Percentiles rank a stretch among this genome's conserved stretches.
phyloP scores from a whole-genome alignment of 2,888 invertebrate genomes.

The Spodoptera picta region DNA sequence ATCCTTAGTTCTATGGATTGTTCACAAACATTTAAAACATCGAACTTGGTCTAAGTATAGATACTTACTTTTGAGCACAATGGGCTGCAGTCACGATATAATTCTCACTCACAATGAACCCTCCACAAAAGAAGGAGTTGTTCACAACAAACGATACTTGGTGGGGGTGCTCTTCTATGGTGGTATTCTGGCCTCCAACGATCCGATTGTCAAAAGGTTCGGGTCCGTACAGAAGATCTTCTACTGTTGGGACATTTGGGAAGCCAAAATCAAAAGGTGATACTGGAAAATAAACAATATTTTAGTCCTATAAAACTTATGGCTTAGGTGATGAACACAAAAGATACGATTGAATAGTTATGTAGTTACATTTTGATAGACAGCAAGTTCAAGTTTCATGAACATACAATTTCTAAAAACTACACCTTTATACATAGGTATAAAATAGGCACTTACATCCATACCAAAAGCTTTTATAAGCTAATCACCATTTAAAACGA shows the following conservation, averaged over 20 bases:
- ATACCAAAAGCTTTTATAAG: too few species aligned
- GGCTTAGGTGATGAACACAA: too few species aligned
- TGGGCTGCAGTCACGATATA: slow-evolving; percentile 85
- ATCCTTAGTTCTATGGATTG: too few species aligned
- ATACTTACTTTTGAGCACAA: slow-evolving; percentile 81
- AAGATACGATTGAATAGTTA: too few species aligned
- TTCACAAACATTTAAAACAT: too few species aligned
- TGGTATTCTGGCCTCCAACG: slow-evolving; percentile 79
- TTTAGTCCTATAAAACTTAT: too few species aligned
- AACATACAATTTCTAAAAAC: too few species aligned
- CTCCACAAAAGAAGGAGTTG: slow-evolving; percentile 83
- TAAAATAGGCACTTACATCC: too few species aligned
- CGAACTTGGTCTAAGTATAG: background rate
- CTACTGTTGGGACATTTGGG: slow-evolving; percentile 50
- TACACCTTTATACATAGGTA: too few species aligned
- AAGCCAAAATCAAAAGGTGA: slow-evolving; percentile 48
- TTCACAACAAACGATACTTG: slow-evolving; percentile 83
- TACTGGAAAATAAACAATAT: slow-evolving; percentile 31
- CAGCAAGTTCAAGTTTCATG: too few species aligned
- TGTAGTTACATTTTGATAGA: too few species aligned
- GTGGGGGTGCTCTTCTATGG: slow-evolving; percentile 78
- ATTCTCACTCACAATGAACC: slow-evolving; percentile 80
- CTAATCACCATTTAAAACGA: background rate
- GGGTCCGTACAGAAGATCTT: slow-evolving; percentile 49
- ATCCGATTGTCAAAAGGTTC: slow-evolving; percentile 68